Conservation (phyloP, 2,113 vertebrate genomes). For the Paradoxurus hermaphroditus region DNA sequence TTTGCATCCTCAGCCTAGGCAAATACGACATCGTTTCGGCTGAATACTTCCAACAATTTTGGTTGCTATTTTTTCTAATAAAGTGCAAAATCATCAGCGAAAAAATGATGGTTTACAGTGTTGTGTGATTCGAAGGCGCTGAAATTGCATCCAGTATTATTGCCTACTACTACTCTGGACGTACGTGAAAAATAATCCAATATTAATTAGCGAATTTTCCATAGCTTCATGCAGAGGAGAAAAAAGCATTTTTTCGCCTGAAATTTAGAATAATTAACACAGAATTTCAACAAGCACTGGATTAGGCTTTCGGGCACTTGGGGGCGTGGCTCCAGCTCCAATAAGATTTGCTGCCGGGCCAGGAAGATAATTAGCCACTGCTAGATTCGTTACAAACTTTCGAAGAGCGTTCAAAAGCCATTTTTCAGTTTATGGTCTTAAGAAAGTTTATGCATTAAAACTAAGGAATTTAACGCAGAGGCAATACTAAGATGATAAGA, state of each 20-base stretch:
- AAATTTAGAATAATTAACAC: not conserved
- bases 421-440: conserved; percentile 8
- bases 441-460: not conserved
- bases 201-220: conserved; percentile 39
- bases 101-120: conserved; percentile 2
- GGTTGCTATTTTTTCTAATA: not conserved
- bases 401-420: not conserved
- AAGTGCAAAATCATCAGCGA: not conserved
- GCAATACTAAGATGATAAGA: not conserved
- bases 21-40: not conserved
- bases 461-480: not conserved
- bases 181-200: conserved; percentile 36
- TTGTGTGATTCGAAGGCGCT: not conserved
- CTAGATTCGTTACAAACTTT: not conserved
- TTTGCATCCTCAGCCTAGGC: not conserved
- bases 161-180: not conserved
- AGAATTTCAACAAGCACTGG: not conserved
- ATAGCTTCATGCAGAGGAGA: not conserved
- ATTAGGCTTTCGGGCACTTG: not conserved
- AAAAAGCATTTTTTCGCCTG: not conserved
- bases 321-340: not conserved
- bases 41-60: not conserved
- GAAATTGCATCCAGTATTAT: not conserved
- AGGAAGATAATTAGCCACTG: not conserved
- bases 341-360: not conserved